Percentiles rank a stretch among this genome's conserved stretches.
These are phyloP conservation scores for Enteromius paludinosus DNA, from an alignment of 2,797 vertebrate genomes.

Conservation along the genomic window DNA sequence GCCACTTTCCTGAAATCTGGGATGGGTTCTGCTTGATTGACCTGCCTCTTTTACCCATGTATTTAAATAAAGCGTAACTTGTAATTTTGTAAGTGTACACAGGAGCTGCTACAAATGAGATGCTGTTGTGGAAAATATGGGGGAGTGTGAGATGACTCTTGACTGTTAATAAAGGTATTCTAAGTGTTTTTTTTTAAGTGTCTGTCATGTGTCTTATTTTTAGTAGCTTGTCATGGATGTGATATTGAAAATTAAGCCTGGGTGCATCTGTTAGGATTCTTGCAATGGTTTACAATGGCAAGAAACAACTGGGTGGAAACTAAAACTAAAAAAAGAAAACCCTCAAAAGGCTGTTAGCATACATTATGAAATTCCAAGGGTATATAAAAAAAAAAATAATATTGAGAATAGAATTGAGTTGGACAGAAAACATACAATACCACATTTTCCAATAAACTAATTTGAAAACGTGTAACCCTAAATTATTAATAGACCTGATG, in stretches of 20 bases:
- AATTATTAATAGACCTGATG: neutral
- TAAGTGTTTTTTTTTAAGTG: neutral
- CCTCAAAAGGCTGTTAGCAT: neutral
- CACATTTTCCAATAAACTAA: neutral
- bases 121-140: neutral
- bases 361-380: neutral
- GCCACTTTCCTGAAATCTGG: neutral
- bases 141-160: neutral
- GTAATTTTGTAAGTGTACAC: neutral
- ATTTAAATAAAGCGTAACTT: neutral
- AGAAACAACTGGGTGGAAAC: neutral
- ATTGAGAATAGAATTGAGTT: no score
- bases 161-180: constrained; percentile 28
- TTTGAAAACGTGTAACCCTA: neutral
- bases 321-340: neutral
- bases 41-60: neutral
- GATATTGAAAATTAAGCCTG: neutral
- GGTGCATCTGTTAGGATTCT: neutral
- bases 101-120: no score
- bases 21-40: neutral
- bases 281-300: no score
- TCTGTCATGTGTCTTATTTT: neutral
- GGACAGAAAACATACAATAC: neutral
- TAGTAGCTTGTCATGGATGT: neutral
- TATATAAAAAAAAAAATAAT: no score